Percentiles rank a stretch among this genome's conserved stretches.
Evolutionary conservation across 2,797 vertebrate species (phyloP).

Genomic region (Enoplosus armatus): DNA sequence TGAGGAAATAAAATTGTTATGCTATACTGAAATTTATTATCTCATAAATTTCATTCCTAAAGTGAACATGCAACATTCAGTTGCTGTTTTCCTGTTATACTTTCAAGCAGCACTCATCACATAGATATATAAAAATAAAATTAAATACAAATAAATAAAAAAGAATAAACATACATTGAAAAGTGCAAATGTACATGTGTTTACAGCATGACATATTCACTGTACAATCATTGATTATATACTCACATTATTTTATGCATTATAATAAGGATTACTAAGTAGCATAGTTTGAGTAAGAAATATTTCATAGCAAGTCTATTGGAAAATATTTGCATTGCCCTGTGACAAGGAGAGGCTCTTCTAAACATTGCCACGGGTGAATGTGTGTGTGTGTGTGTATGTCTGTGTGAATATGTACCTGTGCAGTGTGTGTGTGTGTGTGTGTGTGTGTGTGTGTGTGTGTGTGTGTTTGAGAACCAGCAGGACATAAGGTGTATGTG

Average conservation of each 20-base stretch:
- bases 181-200: conserved; percentile 87
- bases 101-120: conserved; percentile 79
- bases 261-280: conserved; percentile 87
- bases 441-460: conserved; percentile 15
- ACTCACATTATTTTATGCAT: conserved; percentile 83
- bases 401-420: too few species aligned
- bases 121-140: conserved; percentile 81
- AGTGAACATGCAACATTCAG: conserved; percentile 80
- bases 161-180: conserved; percentile 79
- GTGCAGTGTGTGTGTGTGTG: conserved; percentile 35
- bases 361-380: conserved; percentile 68
- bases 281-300: conserved; percentile 85
- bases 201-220: conserved; percentile 87
- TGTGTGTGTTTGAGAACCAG: conserved; percentile 32
- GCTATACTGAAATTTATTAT: conserved; percentile 57
- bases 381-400: conserved; percentile 39
- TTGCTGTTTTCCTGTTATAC: conserved; percentile 75
- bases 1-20: conserved; percentile 58
- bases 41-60: conserved; percentile 69
- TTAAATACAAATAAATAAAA: conserved; percentile 81
- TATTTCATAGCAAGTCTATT: conserved; percentile 84
- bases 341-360: conserved; percentile 80
- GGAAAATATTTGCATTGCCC: conserved; percentile 85
- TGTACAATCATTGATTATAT: conserved; percentile 87
- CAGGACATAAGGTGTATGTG: conserved; percentile 72